Percentiles rank a stretch among this genome's conserved stretches.
Evolutionary conservation across 2,797 vertebrate species (phyloP).

Genomic region (Smutsia temminckii): DNA sequence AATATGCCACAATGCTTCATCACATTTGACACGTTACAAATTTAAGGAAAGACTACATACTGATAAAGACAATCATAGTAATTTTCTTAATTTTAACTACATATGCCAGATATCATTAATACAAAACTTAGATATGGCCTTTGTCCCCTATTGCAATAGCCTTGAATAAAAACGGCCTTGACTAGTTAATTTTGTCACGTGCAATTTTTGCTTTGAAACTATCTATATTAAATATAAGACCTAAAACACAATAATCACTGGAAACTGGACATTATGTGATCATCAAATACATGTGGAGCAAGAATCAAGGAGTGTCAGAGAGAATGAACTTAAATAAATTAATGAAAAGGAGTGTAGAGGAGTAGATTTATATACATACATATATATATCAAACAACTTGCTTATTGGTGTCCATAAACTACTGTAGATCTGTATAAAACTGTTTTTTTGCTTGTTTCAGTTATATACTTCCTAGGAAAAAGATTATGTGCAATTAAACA

Average conservation of each 20-base stretch:
- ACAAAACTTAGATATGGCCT: neutral
- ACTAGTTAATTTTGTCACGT: neutral
- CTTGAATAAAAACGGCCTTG: neutral
- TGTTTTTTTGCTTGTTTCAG: neutral
- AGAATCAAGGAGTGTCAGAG: neutral
- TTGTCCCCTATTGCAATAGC: neutral
- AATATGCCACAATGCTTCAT: neutral
- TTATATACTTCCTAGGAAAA: neutral
- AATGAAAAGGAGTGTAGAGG: neutral
- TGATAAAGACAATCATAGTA: neutral
- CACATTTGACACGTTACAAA: neutral
- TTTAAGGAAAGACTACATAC: neutral
- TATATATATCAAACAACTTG: neutral
- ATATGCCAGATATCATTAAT: neutral
- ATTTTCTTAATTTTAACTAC: slow-evolving; percentile 9
- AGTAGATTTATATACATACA: neutral
- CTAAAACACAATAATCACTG: neutral
- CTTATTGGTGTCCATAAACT: neutral
- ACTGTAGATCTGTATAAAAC: neutral
- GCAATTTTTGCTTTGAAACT: neutral
- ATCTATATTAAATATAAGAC: neutral
- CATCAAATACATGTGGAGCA: neutral
- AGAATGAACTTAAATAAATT: neutral
- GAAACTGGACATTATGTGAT: neutral
- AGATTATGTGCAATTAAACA: neutral